Base-by-base conservation (phyloP, 2,797 vertebrate genomes). In the Pogoniulus pusillus region DNA sequence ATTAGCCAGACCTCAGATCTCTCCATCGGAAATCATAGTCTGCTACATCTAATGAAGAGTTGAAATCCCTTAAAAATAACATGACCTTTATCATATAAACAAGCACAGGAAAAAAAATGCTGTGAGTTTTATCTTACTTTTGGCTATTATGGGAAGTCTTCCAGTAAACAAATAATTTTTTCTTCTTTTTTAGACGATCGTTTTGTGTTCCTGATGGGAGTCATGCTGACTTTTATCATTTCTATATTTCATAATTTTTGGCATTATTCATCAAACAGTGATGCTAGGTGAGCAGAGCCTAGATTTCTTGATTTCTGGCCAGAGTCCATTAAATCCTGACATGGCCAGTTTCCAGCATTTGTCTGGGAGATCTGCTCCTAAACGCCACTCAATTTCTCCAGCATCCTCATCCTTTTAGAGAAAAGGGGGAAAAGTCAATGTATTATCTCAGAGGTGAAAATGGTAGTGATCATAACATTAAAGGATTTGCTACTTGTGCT, bases 31-130 rank as follows among this genome's bases (percentile, higher is more conserved):
- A 65, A 76, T 85, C n/a, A 39, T 81, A 55, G 34, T 37, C 58
- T 85, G 45, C 41, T 86, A 14, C 41, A 37, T 72, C 62, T 90
- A 75, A 64, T 55, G 51, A 85, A 79, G 20, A 4, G n/a, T 59
- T 84, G 85, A 90, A 70, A 69, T 85, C 82, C 10, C 72, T 82
- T 92, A 65, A 84, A 92, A 93, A 84, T 87, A 93, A 53, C 65
- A 75, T 66, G 19, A 82, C 63, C 74, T 54, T 80, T n/a, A 34
- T 77, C n/a, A n/a, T 54, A 84, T 88, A 93, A 93, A 82, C 53
- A 90, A 89, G 29, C 39, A 54, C 14, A 71, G 66, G 49, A 59
- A 69, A 65, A 71, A 92, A 73, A 59, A 3, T 19, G 18, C 16
- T 65, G 19, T 47, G 58, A 43, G 32, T 82, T 86, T 78, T 83